Percentiles rank a stretch among this genome's conserved stretches.
Conservation (phyloP, 2,113 vertebrate species). For the Aptenodytes forsteri region DNA sequence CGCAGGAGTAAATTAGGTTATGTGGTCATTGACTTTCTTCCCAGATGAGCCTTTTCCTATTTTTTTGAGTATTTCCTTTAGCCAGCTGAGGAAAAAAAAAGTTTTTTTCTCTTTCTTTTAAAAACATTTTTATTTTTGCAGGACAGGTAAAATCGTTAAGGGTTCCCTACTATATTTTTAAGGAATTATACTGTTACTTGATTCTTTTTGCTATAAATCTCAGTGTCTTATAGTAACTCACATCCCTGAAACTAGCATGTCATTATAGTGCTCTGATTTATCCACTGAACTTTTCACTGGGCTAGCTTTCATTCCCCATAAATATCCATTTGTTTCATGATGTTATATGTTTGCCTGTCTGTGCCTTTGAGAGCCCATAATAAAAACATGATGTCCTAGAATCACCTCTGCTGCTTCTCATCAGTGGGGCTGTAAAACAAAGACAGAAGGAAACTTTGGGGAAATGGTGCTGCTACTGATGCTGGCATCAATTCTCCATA, state of each 20-base stretch:
- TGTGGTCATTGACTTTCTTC: not conserved
- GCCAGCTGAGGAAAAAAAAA: rapidly evolving
- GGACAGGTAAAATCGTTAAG: not conserved
- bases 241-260: not conserved
- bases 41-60: not conserved
- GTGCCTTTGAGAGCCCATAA: not conserved
- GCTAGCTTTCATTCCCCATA: not conserved
- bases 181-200: not conserved
- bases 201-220: not conserved
- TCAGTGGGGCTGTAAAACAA: not conserved
- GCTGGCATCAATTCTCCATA: not conserved
- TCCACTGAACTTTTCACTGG: not conserved
- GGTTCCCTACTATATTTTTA: not conserved
- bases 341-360: not conserved
- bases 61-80: not conserved
- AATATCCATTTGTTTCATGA: not conserved
- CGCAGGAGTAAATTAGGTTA: not conserved
- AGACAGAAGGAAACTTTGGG: not conserved
- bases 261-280: not conserved
- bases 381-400: not conserved
- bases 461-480: rapidly evolving
- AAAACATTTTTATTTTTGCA: not conserved
- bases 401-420: not conserved
- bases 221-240: not conserved
- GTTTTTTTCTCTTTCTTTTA: not conserved